phyloP scores from a whole-genome alignment of 2,888 invertebrate genomes.

The Drosophila tanythrix region DNA sequence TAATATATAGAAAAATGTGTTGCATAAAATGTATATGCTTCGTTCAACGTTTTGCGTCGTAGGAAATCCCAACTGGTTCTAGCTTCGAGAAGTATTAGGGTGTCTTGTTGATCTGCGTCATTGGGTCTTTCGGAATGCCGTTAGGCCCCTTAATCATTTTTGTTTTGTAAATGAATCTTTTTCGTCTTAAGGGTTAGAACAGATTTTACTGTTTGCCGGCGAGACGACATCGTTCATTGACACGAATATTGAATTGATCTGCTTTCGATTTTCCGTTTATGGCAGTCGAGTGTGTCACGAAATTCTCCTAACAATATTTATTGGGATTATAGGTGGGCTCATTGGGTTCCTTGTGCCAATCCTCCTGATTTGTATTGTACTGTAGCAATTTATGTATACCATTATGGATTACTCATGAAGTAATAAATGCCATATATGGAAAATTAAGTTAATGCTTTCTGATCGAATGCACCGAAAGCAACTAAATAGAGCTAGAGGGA shows the following conservation, averaged over 20 bases:
- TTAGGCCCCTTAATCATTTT: too few relatives aligned
- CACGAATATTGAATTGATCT: slow-evolving; percentile 13
- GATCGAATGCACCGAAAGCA: not conserved
- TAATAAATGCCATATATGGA: not conserved
- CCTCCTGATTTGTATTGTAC: slow-evolving; percentile 12
- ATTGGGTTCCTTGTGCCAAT: slow-evolving; percentile 54
- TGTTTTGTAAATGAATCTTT: too few relatives aligned
- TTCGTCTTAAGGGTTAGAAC: too few relatives aligned
- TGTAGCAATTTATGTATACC: not conserved
- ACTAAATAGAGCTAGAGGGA: not conserved
- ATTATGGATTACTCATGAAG: not conserved
- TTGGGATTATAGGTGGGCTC: slow-evolving; percentile 33
- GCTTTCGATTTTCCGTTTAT: slow-evolving; percentile 10
- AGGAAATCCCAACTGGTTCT: too few relatives aligned
- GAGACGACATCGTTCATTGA: slow-evolving; percentile 34
- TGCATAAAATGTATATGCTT: too few relatives aligned
- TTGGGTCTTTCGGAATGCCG: too few relatives aligned
- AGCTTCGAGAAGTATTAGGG: too few relatives aligned
- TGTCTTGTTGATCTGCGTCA: too few relatives aligned
- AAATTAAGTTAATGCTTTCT: not conserved
- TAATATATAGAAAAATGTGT: not conserved
- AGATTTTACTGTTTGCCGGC: slow-evolving; percentile 1
- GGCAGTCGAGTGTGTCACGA: slow-evolving; percentile 10
- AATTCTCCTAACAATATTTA: slow-evolving; percentile 33
- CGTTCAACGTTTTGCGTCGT: too few relatives aligned